phyloP scores from a whole-genome alignment of 2,113 vertebrate species.

The Rhombomys opimus region DNA sequence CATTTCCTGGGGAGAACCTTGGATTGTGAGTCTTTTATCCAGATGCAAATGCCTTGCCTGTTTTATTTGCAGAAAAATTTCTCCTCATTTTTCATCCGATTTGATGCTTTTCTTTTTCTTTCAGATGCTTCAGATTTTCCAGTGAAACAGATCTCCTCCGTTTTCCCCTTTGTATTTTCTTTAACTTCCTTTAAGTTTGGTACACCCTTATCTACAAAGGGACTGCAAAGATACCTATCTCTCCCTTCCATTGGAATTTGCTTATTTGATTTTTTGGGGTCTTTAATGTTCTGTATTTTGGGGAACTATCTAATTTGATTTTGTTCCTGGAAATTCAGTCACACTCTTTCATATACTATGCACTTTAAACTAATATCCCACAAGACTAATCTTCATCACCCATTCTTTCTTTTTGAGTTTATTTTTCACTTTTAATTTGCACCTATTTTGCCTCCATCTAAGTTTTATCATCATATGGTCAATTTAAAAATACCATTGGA shows the following conservation, averaged over 20 bases:
- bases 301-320: neutral
- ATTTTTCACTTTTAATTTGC: neutral
- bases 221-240: neutral
- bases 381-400: neutral
- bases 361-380: neutral
- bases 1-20: neutral
- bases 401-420: neutral
- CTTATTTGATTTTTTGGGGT: neutral
- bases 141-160: neutral
- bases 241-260: neutral
- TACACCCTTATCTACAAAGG: neutral
- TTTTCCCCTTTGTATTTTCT: neutral
- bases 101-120: neutral
- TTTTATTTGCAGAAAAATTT: conserved; percentile 14
- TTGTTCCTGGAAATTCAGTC: neutral
- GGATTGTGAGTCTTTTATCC: neutral
- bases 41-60: neutral
- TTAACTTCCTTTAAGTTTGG: neutral
- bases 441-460: conserved; percentile 12
- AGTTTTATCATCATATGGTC: neutral
- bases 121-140: neutral
- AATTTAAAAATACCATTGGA: neutral
- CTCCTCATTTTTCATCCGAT: neutral
- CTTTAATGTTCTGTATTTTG: neutral
- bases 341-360: neutral